Percentiles rank a stretch among this genome's conserved stretches.
phyloP scores from a whole-genome alignment of 2,888 invertebrate species.

The Pachycephus smyrnensis region DNA sequence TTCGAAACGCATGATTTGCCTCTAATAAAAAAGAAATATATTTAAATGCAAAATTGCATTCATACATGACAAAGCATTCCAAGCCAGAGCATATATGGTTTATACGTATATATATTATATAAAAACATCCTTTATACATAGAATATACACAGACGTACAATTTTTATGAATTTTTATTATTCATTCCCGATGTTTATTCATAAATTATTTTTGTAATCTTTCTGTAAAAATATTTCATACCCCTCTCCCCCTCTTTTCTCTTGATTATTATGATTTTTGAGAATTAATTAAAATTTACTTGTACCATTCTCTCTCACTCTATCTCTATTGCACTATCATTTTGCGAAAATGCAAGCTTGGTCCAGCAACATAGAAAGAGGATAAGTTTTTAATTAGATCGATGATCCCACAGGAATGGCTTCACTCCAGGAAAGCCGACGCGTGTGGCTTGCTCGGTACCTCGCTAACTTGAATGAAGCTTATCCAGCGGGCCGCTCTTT shows the following conservation, averaged over 20 bases:
- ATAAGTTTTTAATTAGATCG: background rate
- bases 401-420: constrained; percentile 2
- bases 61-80: background rate
- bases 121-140: background rate
- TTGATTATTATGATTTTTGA: background rate
- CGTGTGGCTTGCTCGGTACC: constrained; percentile 20
- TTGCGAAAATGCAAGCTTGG: background rate
- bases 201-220: background rate
- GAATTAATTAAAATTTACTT: background rate
- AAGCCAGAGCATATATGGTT: background rate
- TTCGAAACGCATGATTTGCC: constrained; percentile 21
- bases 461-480: constrained; percentile 16
- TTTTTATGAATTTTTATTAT: background rate
- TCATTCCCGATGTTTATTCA: background rate
- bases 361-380: background rate
- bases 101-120: background rate
- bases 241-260: too few species aligned
- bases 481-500: constrained; percentile 20
- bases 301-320: too few species aligned
- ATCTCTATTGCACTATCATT: background rate
- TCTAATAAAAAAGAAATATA: constrained; percentile 32
- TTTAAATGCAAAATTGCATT: constrained; percentile 38
- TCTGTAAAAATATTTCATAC: background rate
- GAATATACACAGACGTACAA: background rate
- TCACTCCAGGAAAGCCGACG: constrained; percentile 17